Evolutionary conservation across 2,888 invertebrate genomes (phyloP), one percentile per base, ranked within the genome.

Genomic region (Eristalis pertinax): DNA sequence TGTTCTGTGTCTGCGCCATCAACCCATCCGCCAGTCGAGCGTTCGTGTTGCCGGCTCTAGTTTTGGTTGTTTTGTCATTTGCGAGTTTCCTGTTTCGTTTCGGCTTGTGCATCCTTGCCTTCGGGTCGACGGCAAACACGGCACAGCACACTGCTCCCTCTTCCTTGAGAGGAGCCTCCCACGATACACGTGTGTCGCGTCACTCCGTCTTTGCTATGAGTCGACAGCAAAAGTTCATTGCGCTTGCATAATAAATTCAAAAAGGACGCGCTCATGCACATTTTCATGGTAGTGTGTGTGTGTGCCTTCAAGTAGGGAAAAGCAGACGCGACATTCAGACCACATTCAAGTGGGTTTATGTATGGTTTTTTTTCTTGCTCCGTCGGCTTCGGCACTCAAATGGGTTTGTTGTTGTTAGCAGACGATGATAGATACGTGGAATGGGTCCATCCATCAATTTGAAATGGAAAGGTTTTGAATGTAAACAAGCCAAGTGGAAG

Each of bases 161-260:
- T 15, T 15, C 29, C 19, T 15, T 24, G n/a, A 29, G 26, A 26
- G 22, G n/a, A 43, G 26, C 62, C 78, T 78, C 83, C 78, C 74
- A 84, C 83, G 83, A 78, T 38, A 69, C 24, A 50, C 50, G 50
- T 50, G 50, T 50, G 50, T 1, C 19, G 35, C 19, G 77, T 56
- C 69, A 56, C 69, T 24, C 38, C 13, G 60, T 72, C 74, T 50
- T 19, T 8, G n/a, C 19, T 19, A 1, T 2, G 50, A 50, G 84
- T 74, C 74, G 73, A 84, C 78, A 68, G 74, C 43, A 70, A 79
- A 84, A 79, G 84, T 84, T 84, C 84, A 80, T 67, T 84, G 84
- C 75, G 80, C 84, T 80, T 80, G 70, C 75, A 80, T 80, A 76
- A 75, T 76, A 62, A 75, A 79, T 67, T 63, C 62, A 80, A 41